Base-by-base conservation (phyloP, 2,797 vertebrate species). In the Hyperoplus immaculatus region DNA sequence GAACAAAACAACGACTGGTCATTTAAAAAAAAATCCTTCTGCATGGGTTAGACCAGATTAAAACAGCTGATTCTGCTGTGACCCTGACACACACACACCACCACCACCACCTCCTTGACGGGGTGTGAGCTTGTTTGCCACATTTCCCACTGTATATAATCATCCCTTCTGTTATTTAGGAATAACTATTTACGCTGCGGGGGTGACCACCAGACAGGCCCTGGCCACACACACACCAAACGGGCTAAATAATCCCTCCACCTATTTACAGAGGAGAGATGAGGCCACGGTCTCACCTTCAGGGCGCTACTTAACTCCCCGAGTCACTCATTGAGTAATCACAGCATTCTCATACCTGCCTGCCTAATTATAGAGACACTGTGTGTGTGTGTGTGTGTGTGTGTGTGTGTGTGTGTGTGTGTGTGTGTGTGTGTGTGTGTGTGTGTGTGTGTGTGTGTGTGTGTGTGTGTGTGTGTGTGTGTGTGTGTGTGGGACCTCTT, bases 301-400 rank as follows among this genome's bases (percentile, higher is more conserved):
- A 92, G 93, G 93, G 91, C 90, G 87, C 87, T 90, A 92, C 92
- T 94, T 93, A 94, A 88, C 87, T 93, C 90, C 86, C 89, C 80
- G 59, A 93, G 91, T 92, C 90, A 89, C 92, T 92, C 77, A 54
- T 91, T 87, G 90, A 83, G 87, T 94, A 94, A 95, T 95, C 92
- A 92, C 89, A 90, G 90, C 91, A 90, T 92, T 94, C 91, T 92
- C 82, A 84, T 82, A 77, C 74, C 81, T 88, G 81, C 76, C 90
- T 72, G 78, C 83, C 87, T 93, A 93, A 94, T 94, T 93, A 92
- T 83, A 64, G 59, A 63, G 72, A 16, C 9, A 46, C 38, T 15
- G 56, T 68, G 69, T 66, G 73, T 58, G 69, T 43, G 46, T 29
- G 72, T 69, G 81, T 54, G 60, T 57, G 56, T 45, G 43, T 45